Percentiles rank a stretch among this genome's conserved stretches.
Conservation (phyloP, 2,888 invertebrate species). For the Napeogenes inachia region DNA sequence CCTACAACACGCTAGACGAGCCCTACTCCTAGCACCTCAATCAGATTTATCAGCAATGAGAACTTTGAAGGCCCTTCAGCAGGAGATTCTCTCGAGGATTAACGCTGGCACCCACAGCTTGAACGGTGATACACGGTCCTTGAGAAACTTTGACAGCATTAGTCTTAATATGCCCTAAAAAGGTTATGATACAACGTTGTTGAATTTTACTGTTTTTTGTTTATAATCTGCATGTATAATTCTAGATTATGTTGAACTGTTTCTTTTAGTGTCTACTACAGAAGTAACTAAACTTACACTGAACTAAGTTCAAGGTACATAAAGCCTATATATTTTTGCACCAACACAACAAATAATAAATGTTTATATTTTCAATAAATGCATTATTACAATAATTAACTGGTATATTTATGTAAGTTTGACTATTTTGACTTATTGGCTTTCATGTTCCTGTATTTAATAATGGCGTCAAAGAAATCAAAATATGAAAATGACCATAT, state of each 20-base stretch:
- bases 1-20: constrained; percentile 88
- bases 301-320: not conserved
- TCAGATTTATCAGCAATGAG: constrained; percentile 84
- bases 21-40: constrained; percentile 83
- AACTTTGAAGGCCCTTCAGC: constrained; percentile 84
- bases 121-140: constrained; percentile 60
- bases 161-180: constrained; percentile 68
- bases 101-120: constrained; percentile 66
- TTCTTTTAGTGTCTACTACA: not conserved
- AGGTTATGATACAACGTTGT: not conserved
- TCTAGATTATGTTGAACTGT: not conserved
- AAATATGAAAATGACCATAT: not conserved
- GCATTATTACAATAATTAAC: not conserved
- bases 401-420: constrained; percentile 13
- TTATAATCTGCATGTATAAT: not conserved
- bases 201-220: constrained; percentile 1
- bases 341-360: not conserved
- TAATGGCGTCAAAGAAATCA: not conserved
- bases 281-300: not conserved
- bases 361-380: not conserved
- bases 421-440: constrained; percentile 13
- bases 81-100: constrained; percentile 80
- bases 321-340: not conserved
- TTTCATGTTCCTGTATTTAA: constrained; percentile 20
- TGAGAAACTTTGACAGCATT: constrained; percentile 71